A percentile compares a stretch with the other conserved stretches of the same genome.
Conservation (phyloP, 2,888 invertebrate genomes). For the Sclerodermus sp. region DNA sequence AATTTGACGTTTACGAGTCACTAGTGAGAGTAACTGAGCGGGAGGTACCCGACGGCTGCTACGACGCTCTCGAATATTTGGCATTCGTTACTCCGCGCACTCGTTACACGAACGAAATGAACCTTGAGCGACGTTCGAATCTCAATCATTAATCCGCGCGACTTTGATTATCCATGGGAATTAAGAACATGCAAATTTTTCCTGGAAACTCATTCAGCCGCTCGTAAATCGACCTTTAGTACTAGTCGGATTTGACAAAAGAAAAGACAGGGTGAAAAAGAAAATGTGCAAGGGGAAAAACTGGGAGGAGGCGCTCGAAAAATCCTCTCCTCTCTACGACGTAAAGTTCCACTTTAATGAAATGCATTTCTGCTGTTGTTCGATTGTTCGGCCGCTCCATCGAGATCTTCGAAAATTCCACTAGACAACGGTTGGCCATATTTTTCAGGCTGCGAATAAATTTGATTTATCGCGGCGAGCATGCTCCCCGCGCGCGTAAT, state of each 20-base stretch:
- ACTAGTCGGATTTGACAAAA: no score
- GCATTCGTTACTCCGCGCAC: slow-evolving; percentile 23
- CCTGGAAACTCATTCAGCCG: no score
- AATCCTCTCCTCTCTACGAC: no score
- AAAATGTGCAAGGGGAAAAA: no score
- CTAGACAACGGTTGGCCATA: slow-evolving; percentile 28
- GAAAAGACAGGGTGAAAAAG: no score
- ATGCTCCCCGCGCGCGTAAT: slow-evolving; percentile 18
- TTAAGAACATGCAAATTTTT: no score
- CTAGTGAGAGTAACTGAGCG: no score
- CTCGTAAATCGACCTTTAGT: no score
- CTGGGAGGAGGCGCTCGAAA: no score
- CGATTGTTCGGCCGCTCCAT: background rate
- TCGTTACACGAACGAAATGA: slow-evolving; percentile 22
- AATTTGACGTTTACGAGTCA: slow-evolving; percentile 39
- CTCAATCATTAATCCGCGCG: slow-evolving; percentile 13
- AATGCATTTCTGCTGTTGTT: no score
- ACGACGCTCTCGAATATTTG: slow-evolving; percentile 10
- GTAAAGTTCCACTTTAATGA: no score
- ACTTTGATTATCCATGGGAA: background rate
- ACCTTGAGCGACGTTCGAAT: slow-evolving; percentile 15
- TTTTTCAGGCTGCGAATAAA: slow-evolving; percentile 43
- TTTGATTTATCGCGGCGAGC: slow-evolving; percentile 43
- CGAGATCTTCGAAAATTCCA: slow-evolving; percentile 4
- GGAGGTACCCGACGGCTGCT: background rate